Base-by-base conservation (phyloP, 2,113 vertebrate genomes). In the Procapra przewalskii region DNA sequence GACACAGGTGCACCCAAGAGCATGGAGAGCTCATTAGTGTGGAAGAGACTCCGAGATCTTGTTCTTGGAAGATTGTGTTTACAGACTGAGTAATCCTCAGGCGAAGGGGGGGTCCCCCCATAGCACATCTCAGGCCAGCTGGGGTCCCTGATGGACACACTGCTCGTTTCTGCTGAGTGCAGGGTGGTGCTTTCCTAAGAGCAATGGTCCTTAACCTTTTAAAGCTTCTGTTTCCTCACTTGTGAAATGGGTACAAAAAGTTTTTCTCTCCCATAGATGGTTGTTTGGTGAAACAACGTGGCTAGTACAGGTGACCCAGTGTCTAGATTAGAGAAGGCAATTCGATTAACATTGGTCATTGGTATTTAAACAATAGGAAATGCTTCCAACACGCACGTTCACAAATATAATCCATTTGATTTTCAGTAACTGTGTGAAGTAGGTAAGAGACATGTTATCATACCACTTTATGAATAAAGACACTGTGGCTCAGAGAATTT, bases 41-140 rank as follows among this genome's bases (percentile, higher is more conserved):
- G 17, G 60, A 60, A 33, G 19, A 97, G 55, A 94, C 79, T 10
- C 50, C 15, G 57, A 91, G 12, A 88, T 8, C 59, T 59, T 84
- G 23, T 57, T 48, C 29, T 57, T 33, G n/a, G n/a, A n/a, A n/a
- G 45, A 45, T 10, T 43, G 7, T 52, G 15, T n/a, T 82, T 64
- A 16, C 43, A 80, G 40, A 83, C 11, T 5, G 48, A 77, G 17
- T 36, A 77, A 54, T 36, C 13, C 9, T 23, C 12, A 33, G 80
- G 12, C 0, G 0, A 67, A 8, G 23, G 3, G 7, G 17, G 5
- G 27, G 6, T 16, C 13, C 43, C 12, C 31, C 3, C 10, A 5
- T 31, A 29, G 40, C 75, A 71, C n/a, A n/a, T 52, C 48, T 2
- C 7, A 9, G 80, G 4, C 77, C 33, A 7, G 21, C 33, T 17